phyloP scores from a whole-genome alignment of 1,140 invertebrate species.

The Listronotus oregonensis region DNA sequence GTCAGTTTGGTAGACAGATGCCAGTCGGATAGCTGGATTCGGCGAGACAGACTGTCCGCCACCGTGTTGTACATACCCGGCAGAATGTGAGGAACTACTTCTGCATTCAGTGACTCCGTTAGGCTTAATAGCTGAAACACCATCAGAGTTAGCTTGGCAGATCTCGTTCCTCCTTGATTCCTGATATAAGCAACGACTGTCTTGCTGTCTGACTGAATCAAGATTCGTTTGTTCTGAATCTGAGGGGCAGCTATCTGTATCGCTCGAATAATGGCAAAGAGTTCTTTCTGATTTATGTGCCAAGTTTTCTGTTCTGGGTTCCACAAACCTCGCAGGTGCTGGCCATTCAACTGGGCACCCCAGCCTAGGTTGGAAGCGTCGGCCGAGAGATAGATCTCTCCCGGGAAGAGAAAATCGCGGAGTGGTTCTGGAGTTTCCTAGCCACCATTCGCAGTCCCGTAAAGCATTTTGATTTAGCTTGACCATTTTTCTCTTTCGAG shows the following conservation, averaged over 20 bases:
- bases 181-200: conserved; percentile 10
- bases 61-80: conserved; percentile 18
- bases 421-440: conserved; percentile 1
- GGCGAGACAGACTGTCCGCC: conserved; percentile 17
- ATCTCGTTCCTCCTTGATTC: conserved; percentile 14
- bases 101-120: too few species aligned
- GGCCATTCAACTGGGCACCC: conserved; percentile 9
- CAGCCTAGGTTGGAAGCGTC: conserved; percentile 17
- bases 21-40: conserved; percentile 10
- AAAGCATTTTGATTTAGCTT: conserved; percentile 15
- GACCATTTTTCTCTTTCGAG: not conserved
- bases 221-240: not conserved
- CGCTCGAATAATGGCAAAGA: conserved; percentile 43
- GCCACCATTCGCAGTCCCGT: conserved; percentile 1
- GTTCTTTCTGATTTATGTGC: conserved; percentile 26
- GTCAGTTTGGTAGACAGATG: conserved; percentile 5
- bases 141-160: not conserved
- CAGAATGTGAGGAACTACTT: too few species aligned
- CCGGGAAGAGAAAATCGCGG: not conserved
- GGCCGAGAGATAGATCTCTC: conserved; percentile 5
- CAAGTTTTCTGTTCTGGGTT: not conserved
- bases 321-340: conserved; percentile 2
- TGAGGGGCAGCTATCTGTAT: conserved; percentile 28
- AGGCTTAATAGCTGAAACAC: too few species aligned
- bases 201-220: conserved; percentile 24